phyloP scores from a whole-genome alignment of 2,888 invertebrate genomes.

The Hofmannophila pseudospretella region DNA sequence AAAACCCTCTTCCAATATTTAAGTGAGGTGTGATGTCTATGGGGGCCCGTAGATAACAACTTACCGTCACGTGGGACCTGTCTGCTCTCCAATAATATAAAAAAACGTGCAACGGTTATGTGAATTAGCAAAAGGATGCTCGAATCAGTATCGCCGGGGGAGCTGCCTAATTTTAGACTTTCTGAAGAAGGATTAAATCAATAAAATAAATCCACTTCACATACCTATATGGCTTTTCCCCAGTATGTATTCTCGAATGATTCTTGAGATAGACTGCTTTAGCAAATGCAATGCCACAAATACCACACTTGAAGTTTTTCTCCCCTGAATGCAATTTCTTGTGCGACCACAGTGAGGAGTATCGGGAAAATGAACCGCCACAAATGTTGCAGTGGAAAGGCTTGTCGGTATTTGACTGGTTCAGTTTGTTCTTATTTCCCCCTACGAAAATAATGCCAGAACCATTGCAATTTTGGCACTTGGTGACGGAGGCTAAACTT shows the following conservation, averaged over 20 bases:
- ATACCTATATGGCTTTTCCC: constrained; percentile 77
- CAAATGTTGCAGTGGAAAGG: constrained; percentile 94
- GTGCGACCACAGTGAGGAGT: constrained; percentile 93
- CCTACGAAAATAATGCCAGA: constrained; percentile 91
- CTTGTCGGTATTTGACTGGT: constrained; percentile 82
- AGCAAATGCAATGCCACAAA: constrained; percentile 92
- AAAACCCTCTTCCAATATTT: too few relatives aligned
- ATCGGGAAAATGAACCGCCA: constrained; percentile 88
- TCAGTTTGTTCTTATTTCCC: constrained; percentile 79
- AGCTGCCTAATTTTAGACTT: too few relatives aligned
- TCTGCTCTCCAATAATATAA: too few relatives aligned
- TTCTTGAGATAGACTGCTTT: constrained; percentile 95
- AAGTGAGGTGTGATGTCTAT: too few relatives aligned
- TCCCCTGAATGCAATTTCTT: constrained; percentile 89
- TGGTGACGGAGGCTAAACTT: constrained; percentile 89
- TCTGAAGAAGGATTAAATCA: too few relatives aligned
- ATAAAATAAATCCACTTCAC: too few relatives aligned
- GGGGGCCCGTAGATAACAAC: too few relatives aligned
- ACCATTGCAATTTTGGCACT: constrained; percentile 93
- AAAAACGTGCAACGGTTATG: too few relatives aligned
- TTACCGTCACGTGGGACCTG: too few relatives aligned
- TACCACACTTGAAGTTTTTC: constrained; percentile 93
- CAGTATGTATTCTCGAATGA: constrained; percentile 91
- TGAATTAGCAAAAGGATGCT: too few relatives aligned
- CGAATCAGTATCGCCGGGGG: too few relatives aligned